Base-by-base conservation (phyloP, 2,797 vertebrate genomes). In the Onychomys arenicola region DNA sequence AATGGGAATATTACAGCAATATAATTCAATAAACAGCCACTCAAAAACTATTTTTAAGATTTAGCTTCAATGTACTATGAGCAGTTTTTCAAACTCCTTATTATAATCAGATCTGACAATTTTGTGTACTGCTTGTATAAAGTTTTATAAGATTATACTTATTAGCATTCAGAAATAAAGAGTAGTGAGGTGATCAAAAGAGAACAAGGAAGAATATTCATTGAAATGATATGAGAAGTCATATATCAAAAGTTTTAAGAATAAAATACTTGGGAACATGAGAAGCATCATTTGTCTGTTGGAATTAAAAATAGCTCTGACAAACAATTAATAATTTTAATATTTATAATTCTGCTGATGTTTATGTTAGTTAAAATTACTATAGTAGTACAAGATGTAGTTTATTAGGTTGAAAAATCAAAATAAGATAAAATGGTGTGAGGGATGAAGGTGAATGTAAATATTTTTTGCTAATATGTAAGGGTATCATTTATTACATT, bases 221-320 rank as follows among this genome's bases (percentile, higher is more conserved):
- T 5, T 87, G 11, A 90, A 78, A 93, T 80, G 55, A 61, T 4
- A 46, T 69, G 61, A 73, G 19, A 46, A 25, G 73, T 40, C 9
- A 93, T 25, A 8, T 73, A 55, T 88, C 65, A 43, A 71, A 90
- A 88, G 49, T 57, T 91, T 92, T 76, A 12, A 93, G n/a, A 80
- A 61, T 59, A 91, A 85, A 95, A 90, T 83, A 57, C 2, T 55
- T 2, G 52, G 12, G 25, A 73, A 90, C 10, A 46, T 49, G 14
- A 86, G 93, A 27, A 80, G 17, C 78, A 32, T 80, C 91, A 40
- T 75, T 95, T 85, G 32, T 80, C 32, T 87, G 25, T 59, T 23
- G 19, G 71, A 83, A 89, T 6, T 89, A 23, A 96, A 96, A 94
- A 73, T 49, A 89, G 5, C 19, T 71, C 40, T 94, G 34, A 93